These are phyloP conservation scores for Crossaster papposus DNA, from an alignment of 53 echinoderm and acorn worm species.

Conservation along the genomic window DNA sequence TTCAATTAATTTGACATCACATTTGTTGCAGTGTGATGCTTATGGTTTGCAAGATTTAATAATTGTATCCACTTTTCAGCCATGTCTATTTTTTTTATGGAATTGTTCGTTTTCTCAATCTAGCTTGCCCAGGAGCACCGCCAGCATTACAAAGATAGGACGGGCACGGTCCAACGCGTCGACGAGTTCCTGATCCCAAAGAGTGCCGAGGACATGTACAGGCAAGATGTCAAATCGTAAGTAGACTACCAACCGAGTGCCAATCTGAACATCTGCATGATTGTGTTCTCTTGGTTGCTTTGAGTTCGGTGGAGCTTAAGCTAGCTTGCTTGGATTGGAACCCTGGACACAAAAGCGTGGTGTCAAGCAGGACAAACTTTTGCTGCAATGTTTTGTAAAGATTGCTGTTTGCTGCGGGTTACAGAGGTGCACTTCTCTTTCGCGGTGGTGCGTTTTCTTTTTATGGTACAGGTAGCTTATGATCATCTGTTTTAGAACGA, in stretches of 20 bases:
- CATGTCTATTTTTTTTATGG: too few relatives aligned
- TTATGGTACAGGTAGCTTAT: too few relatives aligned
- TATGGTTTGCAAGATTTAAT: too few relatives aligned
- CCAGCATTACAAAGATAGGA: constrained; percentile 94
- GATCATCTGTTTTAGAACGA: too few relatives aligned
- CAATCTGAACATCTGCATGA: not conserved
- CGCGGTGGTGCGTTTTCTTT: too few relatives aligned
- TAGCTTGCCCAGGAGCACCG: constrained; percentile 97
- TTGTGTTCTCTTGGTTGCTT: not conserved
- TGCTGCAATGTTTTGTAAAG: too few relatives aligned
- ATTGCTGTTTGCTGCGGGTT: too few relatives aligned
- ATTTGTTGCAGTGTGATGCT: too few relatives aligned
- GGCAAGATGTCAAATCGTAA: constrained; percentile 82
- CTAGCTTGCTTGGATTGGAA: constrained; percentile 21
- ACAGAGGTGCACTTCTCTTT: too few relatives aligned
- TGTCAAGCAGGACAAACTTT: too few relatives aligned
- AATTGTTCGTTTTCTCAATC: not conserved
- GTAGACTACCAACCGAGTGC: constrained; percentile 52
- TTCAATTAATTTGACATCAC: too few relatives aligned
- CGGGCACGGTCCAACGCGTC: constrained; percentile 83
- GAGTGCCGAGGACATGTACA: constrained; percentile 92
- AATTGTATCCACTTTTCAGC: too few relatives aligned
- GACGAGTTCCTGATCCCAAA: constrained; percentile 94
- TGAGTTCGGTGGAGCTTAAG: constrained; percentile 25
- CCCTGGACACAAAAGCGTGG: not conserved